Evolutionary conservation across 2,888 invertebrate species (phyloP).

Genomic region (Nomada fucata): DNA sequence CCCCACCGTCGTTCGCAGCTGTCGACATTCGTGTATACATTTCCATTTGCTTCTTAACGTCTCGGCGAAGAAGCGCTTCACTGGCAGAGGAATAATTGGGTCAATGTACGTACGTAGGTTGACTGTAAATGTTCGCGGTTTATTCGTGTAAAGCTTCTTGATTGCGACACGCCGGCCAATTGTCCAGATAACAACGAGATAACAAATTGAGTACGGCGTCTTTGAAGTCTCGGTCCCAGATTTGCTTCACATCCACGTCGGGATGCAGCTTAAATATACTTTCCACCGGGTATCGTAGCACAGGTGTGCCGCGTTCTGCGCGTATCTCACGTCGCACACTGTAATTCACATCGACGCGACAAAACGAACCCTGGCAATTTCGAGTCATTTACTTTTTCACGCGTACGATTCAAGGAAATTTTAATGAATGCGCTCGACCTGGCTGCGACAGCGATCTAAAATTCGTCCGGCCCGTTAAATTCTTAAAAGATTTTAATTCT

Average conservation of each 20-base stretch:
- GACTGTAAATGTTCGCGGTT: slow-evolving; percentile 8
- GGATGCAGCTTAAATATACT: background rate
- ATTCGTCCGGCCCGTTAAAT: background rate
- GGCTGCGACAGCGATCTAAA: slow-evolving; percentile 1
- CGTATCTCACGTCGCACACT: background rate
- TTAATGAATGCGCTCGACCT: slow-evolving; percentile 18
- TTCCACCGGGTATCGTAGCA: background rate
- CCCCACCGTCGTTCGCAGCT: background rate
- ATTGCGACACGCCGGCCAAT: slow-evolving; percentile 21
- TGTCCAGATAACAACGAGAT: slow-evolving; percentile 28
- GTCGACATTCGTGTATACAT: background rate
- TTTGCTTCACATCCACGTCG: background rate
- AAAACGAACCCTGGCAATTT: background rate
- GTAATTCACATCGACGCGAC: background rate
- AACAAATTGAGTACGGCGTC: slow-evolving; percentile 35
- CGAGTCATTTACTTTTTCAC: background rate
- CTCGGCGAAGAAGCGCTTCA: background rate
- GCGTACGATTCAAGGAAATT: background rate
- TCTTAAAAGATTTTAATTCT: slow-evolving; percentile 14
- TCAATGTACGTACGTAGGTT: slow-evolving; percentile 17
- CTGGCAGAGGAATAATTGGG: slow-evolving; percentile 16
- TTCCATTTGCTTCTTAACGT: background rate
- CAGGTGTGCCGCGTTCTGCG: background rate
- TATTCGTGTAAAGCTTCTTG: slow-evolving; percentile 13
- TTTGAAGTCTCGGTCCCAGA: slow-evolving; percentile 17